Base-by-base conservation (phyloP, 1,140 invertebrate species). In the Chironomus striatipennis region DNA sequence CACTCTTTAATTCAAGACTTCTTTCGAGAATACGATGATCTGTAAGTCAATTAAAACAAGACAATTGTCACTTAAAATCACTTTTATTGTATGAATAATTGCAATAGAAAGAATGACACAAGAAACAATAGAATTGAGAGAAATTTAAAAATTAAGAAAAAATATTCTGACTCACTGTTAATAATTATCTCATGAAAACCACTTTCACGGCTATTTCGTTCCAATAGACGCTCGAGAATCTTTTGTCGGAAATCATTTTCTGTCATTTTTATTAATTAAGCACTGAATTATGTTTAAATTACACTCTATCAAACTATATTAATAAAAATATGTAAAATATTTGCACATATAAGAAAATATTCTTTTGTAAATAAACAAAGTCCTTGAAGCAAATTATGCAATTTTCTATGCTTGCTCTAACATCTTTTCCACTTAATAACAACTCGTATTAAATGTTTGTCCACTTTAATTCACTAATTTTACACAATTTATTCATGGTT, bases 21-120 rank as follows among this genome's bases (percentile, higher is more conserved):
- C 86, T 90, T 78, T 96, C 94, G 85, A 95, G 94, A 12, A 96
- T 82, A 76, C 91, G 89, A 82, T 93, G 95, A 83, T 96, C 94
- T 97, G 84, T 78, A 87, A 88, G 80, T 74, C 64, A 78, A 75
- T 79, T 77, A 57, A n/a, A 57, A n/a, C 12, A 57, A 47, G 47
- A 10, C 12, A 57, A 57, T 57, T 12, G 12, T n/a, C 12, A 79
- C 47, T 65, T 74, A 42, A 42, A 1, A 15, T 57, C 57, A 24
- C 70, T 74, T 74, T 17, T 34, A 74, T 8, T 42, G 12, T 42
- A 15, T 74, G 73, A 20, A 73, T 42, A 43, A 75, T 75, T 21
- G 17, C 42, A 74, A 73, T 15, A 2, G 73, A 43, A 18, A 2
- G 73, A 43, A 18, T 9, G 9, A n/a, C 3, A 42, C 8, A 76